Conservation (phyloP, 2,888 invertebrate species). For the Lacanobia oleracea region DNA sequence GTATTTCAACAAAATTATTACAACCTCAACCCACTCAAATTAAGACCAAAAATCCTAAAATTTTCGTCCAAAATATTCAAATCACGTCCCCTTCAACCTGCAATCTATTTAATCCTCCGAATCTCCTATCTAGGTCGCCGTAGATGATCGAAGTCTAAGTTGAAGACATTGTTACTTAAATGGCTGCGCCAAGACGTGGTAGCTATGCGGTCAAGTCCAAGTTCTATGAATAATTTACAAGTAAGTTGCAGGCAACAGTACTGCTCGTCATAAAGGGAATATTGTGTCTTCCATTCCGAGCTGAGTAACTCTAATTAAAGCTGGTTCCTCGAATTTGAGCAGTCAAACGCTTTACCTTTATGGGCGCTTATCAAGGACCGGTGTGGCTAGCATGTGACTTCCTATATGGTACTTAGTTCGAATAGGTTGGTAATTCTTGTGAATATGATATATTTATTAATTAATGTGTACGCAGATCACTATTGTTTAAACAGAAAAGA, state of each 20-base stretch:
- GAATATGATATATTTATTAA: not conserved
- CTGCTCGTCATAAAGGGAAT: constrained; percentile 44
- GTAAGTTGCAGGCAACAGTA: constrained; percentile 39
- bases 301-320: constrained; percentile 27
- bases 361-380: not conserved
- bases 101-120: constrained; percentile 38
- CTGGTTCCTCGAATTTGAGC: constrained; percentile 10
- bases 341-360: not conserved
- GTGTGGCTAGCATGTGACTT: constrained; percentile 1
- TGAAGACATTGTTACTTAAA: constrained; percentile 59
- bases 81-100: constrained; percentile 23
- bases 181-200: constrained; percentile 40
- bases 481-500: too few relatives aligned
- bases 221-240: constrained; percentile 51
- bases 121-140: constrained; percentile 38
- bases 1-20: not conserved
- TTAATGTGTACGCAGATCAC: too few relatives aligned
- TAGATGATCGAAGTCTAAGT: constrained; percentile 54
- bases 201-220: constrained; percentile 44
- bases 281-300: constrained; percentile 3
- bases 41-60: constrained; percentile 1
- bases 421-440: constrained; percentile 1
- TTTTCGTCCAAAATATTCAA: constrained; percentile 33
- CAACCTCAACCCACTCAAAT: not conserved
- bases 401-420: not conserved